phyloP scores from a whole-genome alignment of 2,888 invertebrate genomes.

The Strigamia maritima region DNA sequence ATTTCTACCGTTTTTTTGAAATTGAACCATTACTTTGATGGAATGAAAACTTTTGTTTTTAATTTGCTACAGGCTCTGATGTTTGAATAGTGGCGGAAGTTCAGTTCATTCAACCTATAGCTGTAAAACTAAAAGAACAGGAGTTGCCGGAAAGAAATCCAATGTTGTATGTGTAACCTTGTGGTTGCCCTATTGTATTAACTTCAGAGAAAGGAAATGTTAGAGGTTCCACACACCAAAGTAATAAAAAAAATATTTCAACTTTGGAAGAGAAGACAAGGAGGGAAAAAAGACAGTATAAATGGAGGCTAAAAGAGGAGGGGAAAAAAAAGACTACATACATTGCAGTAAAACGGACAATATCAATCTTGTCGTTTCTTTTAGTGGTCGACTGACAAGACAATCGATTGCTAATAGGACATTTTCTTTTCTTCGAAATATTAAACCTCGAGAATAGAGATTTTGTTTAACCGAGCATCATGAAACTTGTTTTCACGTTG shows the following conservation, averaged over 20 bases:
- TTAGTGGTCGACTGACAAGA: not conserved
- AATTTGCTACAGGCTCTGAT: not conserved
- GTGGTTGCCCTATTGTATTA: conserved; percentile 2
- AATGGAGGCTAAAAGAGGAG: not conserved
- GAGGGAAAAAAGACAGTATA: not conserved
- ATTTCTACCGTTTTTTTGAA: too few relatives aligned
- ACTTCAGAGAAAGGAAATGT: not conserved
- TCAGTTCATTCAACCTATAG: not conserved
- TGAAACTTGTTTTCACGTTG: not conserved
- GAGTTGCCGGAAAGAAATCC: not conserved
- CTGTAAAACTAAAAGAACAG: not conserved
- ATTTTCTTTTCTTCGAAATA: not conserved
- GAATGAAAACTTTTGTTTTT: not conserved
- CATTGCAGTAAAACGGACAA: not conserved
- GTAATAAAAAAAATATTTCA: not conserved
- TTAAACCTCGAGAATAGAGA: not conserved
- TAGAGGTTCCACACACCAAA: not conserved
- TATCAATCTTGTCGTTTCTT: conserved; percentile 25
- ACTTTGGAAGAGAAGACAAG: not conserved
- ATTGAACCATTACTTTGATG: too few relatives aligned
- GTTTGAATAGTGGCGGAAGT: not conserved
- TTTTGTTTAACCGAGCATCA: not conserved
- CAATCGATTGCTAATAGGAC: conserved; percentile 12
- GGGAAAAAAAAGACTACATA: not conserved
- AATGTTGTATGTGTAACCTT: not conserved